Evolutionary conservation across 2,113 vertebrate species (phyloP).

Genomic region (Indri indri): DNA sequence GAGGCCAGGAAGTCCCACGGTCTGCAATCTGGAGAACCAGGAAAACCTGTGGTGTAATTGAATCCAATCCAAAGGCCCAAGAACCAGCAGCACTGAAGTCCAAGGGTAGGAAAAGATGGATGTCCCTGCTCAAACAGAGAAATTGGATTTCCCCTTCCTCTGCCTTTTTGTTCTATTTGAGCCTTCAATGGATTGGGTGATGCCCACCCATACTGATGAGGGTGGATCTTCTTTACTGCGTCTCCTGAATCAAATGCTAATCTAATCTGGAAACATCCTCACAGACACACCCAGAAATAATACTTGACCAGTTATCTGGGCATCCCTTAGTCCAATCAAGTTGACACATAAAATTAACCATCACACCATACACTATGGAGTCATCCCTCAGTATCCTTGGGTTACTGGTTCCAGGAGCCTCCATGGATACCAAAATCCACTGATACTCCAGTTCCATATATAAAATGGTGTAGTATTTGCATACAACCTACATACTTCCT

Average conservation of each 20-base stretch:
- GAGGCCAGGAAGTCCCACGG: neutral
- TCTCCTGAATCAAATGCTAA: neutral
- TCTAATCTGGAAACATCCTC: neutral
- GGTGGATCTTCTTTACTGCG: neutral
- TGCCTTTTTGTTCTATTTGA: too few species aligned
- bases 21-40: neutral
- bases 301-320: neutral
- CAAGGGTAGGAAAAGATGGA: neutral
- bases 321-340: neutral
- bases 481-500: neutral
- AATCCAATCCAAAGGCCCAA: neutral
- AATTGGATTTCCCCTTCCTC: neutral
- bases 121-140: neutral
- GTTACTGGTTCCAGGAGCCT: neutral
- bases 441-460: neutral
- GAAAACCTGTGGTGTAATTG: neutral
- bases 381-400: neutral
- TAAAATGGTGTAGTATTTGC: neutral
- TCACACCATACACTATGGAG: neutral
- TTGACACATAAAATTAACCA: neutral
- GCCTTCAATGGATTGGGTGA: neutral
- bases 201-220: neutral
- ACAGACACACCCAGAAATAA: neutral
- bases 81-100: neutral
- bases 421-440: neutral